Evolutionary conservation across 2,888 invertebrate species (phyloP).

Genomic region (Xestia sexstrigata): DNA sequence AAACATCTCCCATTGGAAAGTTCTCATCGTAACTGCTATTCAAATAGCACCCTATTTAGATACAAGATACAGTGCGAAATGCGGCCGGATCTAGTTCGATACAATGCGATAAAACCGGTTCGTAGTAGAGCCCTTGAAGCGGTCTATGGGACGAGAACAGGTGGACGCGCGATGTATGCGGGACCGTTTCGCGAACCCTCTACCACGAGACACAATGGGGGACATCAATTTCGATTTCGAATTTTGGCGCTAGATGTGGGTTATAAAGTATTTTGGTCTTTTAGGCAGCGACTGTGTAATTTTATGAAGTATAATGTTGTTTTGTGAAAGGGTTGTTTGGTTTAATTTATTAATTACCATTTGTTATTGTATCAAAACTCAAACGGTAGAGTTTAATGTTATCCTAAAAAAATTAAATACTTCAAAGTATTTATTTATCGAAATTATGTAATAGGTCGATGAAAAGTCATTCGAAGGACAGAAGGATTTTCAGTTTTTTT

Average conservation of each 20-base stretch:
- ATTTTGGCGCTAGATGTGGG: not conserved
- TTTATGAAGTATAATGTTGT: not conserved
- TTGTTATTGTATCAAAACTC: not conserved
- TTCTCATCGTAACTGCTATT: conserved; percentile 60
- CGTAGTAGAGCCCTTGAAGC: conserved; percentile 61
- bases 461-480: not conserved
- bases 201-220: conserved; percentile 45
- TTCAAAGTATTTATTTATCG: not conserved
- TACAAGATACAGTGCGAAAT: conserved; percentile 53
- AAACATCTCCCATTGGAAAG: conserved; percentile 63
- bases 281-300: not conserved
- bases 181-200: conserved; percentile 63
- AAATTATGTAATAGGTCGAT: not conserved
- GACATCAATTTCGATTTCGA: not conserved
- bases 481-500: not conserved
- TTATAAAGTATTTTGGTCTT: no score
- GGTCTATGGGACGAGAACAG: conserved; percentile 73
- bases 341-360: not conserved
- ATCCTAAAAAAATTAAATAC: not conserved
- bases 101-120: conserved; percentile 64
- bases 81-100: conserved; percentile 63
- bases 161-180: conserved; percentile 58
- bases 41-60: conserved; percentile 52
- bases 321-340: not conserved
- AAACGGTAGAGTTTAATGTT: not conserved